phyloP scores from a whole-genome alignment of 2,797 vertebrate species.

The Alfaro cultratus region DNA sequence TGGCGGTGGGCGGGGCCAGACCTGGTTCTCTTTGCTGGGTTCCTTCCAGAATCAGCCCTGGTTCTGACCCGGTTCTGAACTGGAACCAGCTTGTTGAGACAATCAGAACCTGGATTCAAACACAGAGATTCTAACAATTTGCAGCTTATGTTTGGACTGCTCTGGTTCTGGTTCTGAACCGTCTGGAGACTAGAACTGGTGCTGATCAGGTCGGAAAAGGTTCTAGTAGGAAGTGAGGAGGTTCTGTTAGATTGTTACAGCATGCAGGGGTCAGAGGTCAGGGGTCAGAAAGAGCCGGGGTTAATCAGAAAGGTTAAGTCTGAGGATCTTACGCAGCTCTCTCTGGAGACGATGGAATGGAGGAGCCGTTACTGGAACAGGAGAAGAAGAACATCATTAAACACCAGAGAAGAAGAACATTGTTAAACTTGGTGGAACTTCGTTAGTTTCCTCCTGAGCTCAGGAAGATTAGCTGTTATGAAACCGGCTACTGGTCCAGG shows the following conservation, averaged over 20 bases:
- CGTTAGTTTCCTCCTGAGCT: no score
- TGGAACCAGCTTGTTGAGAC: neutral
- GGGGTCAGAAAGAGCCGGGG: conserved; percentile 5
- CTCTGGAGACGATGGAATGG: conserved; percentile 70
- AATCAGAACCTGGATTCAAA: neutral
- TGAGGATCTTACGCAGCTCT: conserved; percentile 75
- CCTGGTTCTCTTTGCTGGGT: neutral
- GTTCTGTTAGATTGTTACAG: conserved; percentile 48
- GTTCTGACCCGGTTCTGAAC: neutral
- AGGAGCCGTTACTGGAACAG: conserved; percentile 77
- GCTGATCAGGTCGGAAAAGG: neutral
- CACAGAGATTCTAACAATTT: neutral
- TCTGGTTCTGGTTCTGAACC: neutral
- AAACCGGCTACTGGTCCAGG: neutral
- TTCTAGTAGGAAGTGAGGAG: neutral
- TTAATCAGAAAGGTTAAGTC: conserved; percentile 18
- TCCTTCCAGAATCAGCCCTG: neutral
- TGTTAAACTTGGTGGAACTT: no score
- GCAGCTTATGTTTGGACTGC: neutral
- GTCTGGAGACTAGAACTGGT: neutral
- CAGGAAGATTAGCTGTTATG: no score
- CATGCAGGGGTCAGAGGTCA: conserved; percentile 45
- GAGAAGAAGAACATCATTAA: conserved; percentile 4
- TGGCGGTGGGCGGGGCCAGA: neutral
- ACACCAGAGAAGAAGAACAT: conserved; percentile 28